Conservation (phyloP, 2,888 invertebrate species). For the Melieria crassipennis region DNA sequence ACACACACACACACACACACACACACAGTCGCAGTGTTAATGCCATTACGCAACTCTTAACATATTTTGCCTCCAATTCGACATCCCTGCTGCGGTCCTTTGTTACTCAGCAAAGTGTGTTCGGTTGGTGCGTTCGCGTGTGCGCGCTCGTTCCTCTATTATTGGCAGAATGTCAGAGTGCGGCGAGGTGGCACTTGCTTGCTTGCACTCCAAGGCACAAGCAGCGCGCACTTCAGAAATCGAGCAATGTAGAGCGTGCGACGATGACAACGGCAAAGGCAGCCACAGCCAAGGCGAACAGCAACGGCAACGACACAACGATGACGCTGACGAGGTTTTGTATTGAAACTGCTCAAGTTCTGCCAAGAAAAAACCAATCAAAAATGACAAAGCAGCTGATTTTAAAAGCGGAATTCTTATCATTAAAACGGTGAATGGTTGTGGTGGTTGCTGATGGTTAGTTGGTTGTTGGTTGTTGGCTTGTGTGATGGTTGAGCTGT, state of each 20-base stretch:
- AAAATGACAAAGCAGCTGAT: constrained; percentile 31
- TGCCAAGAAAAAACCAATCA: constrained; percentile 22
- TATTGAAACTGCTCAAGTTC: constrained; percentile 1
- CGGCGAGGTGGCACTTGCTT: constrained; percentile 26
- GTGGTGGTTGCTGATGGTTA: not conserved
- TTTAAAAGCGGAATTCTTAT: constrained; percentile 19
- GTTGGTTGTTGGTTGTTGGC: not conserved
- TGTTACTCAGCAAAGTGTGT: not conserved
- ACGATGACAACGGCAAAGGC: not conserved
- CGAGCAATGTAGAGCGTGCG: not conserved
- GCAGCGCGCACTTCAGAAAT: constrained; percentile 11
- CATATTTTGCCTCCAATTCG: no score
- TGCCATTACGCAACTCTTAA: no score
- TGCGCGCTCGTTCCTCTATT: constrained; percentile 21
- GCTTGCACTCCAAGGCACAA: constrained; percentile 20
- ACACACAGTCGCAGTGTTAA: not conserved
- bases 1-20: not conserved
- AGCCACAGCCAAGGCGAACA: no score
- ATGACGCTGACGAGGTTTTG: no score
- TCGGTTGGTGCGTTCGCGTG: not conserved
- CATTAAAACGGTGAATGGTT: constrained; percentile 9
- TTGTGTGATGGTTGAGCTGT: constrained; percentile 12
- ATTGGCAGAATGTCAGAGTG: constrained; percentile 29
- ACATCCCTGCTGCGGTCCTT: not conserved
- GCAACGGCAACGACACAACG: no score